Conservation (phyloP, 1,140 invertebrate genomes). For the Scaptomyza pallida region DNA sequence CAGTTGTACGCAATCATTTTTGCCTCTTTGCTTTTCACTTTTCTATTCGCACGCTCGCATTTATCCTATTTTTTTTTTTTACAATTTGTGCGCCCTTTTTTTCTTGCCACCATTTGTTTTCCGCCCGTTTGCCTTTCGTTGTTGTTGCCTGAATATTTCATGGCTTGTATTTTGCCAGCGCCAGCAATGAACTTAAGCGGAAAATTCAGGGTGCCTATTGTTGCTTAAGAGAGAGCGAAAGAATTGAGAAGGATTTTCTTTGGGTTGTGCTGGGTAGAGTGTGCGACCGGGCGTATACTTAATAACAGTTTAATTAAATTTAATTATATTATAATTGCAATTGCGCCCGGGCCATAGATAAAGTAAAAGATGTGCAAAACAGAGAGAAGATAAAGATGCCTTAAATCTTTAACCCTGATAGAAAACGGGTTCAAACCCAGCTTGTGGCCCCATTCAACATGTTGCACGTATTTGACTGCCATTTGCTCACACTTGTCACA, state of each 20-base stretch:
- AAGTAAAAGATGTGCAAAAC: background rate
- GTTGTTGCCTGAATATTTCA: slow-evolving; percentile 55
- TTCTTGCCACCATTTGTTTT: slow-evolving; percentile 6
- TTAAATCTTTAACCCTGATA: background rate
- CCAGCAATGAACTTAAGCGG: slow-evolving; percentile 38
- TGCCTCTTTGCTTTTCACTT: background rate
- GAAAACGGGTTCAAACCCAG: background rate
- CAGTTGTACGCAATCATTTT: slow-evolving; percentile 44
- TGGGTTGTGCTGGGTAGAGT: background rate
- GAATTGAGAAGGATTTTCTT: slow-evolving; percentile 1
- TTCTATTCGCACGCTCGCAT: slow-evolving; percentile 1
- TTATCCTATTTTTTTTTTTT: background rate
- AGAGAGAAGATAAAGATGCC: too few relatives aligned
- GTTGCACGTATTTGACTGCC: slow-evolving; percentile 11
- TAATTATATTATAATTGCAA: slow-evolving; percentile 68
- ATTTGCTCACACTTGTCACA: slow-evolving; percentile 47
- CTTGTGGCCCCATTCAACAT: slow-evolving; percentile 5
- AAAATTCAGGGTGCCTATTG: slow-evolving; percentile 43
- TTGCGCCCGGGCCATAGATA: background rate
- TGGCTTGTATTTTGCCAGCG: slow-evolving; percentile 36
- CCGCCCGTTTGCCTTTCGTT: slow-evolving; percentile 8
- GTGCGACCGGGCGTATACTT: slow-evolving; percentile 53
- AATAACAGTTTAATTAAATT: slow-evolving; percentile 68
- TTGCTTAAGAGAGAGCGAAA: background rate
- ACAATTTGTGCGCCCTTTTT: slow-evolving; percentile 31